Base-by-base conservation (phyloP, 2,888 invertebrate genomes). In the Agrochola macilenta region DNA sequence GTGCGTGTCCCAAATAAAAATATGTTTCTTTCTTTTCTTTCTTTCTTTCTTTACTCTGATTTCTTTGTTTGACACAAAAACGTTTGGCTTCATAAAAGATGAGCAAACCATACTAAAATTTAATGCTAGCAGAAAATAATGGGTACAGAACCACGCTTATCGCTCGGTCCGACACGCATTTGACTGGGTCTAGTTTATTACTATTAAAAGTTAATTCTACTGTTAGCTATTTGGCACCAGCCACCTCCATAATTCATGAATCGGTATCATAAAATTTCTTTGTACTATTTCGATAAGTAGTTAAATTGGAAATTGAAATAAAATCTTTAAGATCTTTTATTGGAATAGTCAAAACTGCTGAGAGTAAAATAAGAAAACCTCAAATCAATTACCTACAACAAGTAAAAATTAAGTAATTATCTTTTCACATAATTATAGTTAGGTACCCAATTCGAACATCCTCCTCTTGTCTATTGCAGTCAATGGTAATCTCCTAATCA, bases 171-270 rank as follows among this genome's bases (percentile, higher is more conserved):
- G 14, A 66, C 7, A 12, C 26, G 0, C 5, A 12, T 49, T 70
- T 23, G 20, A 26, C 20, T 52, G 39, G 12, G 30, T 61, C 20
- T 57, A 70, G 26, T 66, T 63, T 46, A 64, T 71, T 60, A 63
- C 14, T 64, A 46, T 46, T 71, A 60, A 60, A 75, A 58, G 23
- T 14, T 9, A 46, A 60, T 58, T 72, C 65, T 72, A 26, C 39
- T 68, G n/a, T n/a, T n/a, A 63, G n/a, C 43, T 26, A 64, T 79
- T 79, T 81, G 79, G 81, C 74, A 69, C 26, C 17, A 69, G 30
- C 23, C 60, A 20, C 43, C 43, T 63, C n/a, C 30, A 63, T 66
- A 71, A 71, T 52, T 81, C 61, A 76, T 63, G 23, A 20, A 76
- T 71, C 3, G 30, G 35, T 1, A 26, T 17, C 57, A 14, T 68